Conservation (phyloP, 2,113 vertebrate genomes). For the Xenopus borealis region DNA sequence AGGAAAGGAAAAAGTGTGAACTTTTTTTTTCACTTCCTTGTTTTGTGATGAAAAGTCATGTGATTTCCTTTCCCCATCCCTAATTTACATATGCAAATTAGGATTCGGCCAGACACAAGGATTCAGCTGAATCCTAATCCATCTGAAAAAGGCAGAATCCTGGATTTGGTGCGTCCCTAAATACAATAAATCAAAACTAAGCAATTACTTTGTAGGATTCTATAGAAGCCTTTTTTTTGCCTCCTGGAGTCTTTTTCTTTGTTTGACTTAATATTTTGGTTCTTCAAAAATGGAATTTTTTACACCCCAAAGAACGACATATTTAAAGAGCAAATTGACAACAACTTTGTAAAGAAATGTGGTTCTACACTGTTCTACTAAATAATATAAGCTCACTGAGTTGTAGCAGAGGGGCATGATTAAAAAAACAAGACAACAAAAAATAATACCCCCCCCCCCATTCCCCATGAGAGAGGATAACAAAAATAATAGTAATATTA, state of each 20-base stretch:
- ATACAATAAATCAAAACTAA: slow-evolving; percentile 46
- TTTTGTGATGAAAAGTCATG: too few species aligned
- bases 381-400: slow-evolving; percentile 73
- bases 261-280: slow-evolving; percentile 20
- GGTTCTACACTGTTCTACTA: slow-evolving; percentile 74
- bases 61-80: too few species aligned
- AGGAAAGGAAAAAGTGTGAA: too few species aligned
- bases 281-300: slow-evolving; percentile 59
- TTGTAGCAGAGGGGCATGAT: slow-evolving; percentile 72
- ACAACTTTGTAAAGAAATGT: slow-evolving; percentile 61
- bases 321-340: slow-evolving; percentile 65
- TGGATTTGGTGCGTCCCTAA: too few species aligned
- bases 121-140: too few species aligned
- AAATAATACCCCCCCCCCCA: slow-evolving; percentile 63
- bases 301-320: slow-evolving; percentile 67
- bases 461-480: slow-evolving; percentile 49
- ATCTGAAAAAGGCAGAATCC: too few species aligned
- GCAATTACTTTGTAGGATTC: slow-evolving; percentile 29
- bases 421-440: slow-evolving; percentile 50
- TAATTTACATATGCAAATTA: too few species aligned
- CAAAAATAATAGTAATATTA: slow-evolving; percentile 75
- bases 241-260: slow-evolving; percentile 73
- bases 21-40: too few species aligned
- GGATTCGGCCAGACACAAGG: too few species aligned
- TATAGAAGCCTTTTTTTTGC: slow-evolving; percentile 63